Percentiles rank a stretch among this genome's conserved stretches.
Evolutionary conservation across 92 coral and sea anemone species (phyloP).

Genomic region (Phymanthus crucifer): DNA sequence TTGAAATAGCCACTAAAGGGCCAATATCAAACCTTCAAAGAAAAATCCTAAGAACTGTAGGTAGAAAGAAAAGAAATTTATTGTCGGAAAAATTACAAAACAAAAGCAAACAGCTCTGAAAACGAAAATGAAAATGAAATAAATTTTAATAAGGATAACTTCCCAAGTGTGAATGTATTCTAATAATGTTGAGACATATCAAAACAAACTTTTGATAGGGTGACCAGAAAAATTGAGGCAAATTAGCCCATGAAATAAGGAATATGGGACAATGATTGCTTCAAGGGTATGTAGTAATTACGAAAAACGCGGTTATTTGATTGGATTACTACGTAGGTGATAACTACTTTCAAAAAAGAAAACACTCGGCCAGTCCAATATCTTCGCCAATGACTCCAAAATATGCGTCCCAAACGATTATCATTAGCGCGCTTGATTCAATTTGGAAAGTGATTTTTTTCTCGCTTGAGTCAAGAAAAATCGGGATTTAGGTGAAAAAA

Average conservation of each 20-base stretch:
- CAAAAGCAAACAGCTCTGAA: not conserved
- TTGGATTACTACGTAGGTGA: constrained; percentile 17
- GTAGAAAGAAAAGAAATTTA: not conserved
- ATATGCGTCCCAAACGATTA: constrained; percentile 6
- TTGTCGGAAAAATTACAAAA: not conserved
- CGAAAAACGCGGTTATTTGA: constrained; percentile 1
- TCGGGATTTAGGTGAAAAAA: not conserved
- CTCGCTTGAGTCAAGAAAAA: not conserved
- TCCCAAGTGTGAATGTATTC: not conserved
- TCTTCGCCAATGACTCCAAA: constrained; percentile 28
- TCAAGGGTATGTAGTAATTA: not conserved
- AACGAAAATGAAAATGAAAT: not conserved
- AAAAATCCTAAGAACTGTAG: not conserved
- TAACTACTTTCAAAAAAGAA: constrained; percentile 20
- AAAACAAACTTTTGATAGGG: not conserved
- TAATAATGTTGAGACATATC: not conserved
- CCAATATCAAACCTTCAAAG: not conserved
- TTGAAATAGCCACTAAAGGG: not conserved
- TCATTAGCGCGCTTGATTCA: constrained; percentile 38
- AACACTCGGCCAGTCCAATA: constrained; percentile 30
- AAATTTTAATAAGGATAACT: not conserved
- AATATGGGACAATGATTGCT: not conserved
- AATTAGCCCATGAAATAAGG: not conserved
- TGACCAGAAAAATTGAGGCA: not conserved
- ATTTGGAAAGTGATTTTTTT: constrained; percentile 11